A percentile compares a stretch with the other conserved stretches of the same genome.
Evolutionary conservation across 2,888 invertebrate species (phyloP).

Genomic region (Catotricha subobsoleta): DNA sequence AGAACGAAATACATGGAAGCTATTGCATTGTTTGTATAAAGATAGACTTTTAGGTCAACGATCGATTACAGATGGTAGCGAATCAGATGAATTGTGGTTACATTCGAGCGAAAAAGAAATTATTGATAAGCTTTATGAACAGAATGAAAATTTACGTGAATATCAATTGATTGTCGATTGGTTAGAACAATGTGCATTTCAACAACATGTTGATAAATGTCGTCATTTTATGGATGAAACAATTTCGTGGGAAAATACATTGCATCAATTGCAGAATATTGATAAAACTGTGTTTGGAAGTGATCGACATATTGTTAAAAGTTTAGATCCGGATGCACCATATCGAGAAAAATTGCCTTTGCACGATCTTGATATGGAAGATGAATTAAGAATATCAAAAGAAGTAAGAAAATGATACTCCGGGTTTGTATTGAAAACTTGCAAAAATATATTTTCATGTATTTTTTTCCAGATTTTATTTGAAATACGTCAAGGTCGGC

Average conservation of each 20-base stretch:
- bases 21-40: conserved; percentile 62
- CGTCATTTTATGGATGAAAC: conserved; percentile 66
- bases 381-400: conserved; percentile 42
- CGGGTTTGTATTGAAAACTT: background rate
- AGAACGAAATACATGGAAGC: conserved; percentile 78
- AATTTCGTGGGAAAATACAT: conserved; percentile 81
- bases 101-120: conserved; percentile 37
- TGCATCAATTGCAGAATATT: conserved; percentile 47
- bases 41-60: conserved; percentile 44
- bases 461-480: conserved; percentile 40
- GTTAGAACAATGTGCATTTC: conserved; percentile 66
- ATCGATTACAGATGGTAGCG: conserved; percentile 24
- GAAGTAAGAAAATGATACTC: conserved; percentile 17
- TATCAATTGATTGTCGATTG: conserved; percentile 81
- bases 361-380: conserved; percentile 75
- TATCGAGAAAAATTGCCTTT: conserved; percentile 55
- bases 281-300: conserved; percentile 39
- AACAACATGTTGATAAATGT: conserved; percentile 33
- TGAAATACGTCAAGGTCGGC: conserved; percentile 68
- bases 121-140: conserved; percentile 27
- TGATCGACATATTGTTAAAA: conserved; percentile 40
- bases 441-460: conserved; percentile 24
- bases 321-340: conserved; percentile 82
- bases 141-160: conserved; percentile 40
- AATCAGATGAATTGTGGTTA: conserved; percentile 23